A percentile compares a stretch with the other conserved stretches of the same genome.
These are phyloP conservation scores for Heliconius himera DNA, from an alignment of 1,140 invertebrate species.

Conservation along the genomic window DNA sequence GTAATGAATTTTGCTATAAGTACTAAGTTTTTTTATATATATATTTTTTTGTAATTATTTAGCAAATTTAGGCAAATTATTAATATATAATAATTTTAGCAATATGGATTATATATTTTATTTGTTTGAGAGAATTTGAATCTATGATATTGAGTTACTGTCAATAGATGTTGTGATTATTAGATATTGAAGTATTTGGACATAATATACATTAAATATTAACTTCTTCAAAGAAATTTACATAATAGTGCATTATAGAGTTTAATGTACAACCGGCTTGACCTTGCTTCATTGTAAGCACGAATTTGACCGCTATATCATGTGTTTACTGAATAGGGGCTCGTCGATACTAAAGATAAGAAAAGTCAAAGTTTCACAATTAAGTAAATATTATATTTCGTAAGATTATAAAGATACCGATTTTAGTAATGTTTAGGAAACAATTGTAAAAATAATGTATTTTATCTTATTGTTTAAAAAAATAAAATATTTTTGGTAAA, in stretches of 20 bases:
- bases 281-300: not conserved
- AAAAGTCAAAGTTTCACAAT: not conserved
- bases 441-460: no score
- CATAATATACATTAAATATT: not conserved
- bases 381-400: slow-evolving; percentile 1
- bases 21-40: no score
- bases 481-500: no score
- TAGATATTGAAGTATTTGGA: no score
- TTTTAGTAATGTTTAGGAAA: not conserved
- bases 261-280: not conserved
- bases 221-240: not conserved
- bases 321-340: not conserved
- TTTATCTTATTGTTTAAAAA: not conserved
- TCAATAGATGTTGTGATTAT: no score
- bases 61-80: no score
- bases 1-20: no score
- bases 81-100: no score
- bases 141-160: no score
- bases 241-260: not conserved
- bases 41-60: no score
- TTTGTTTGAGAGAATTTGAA: no score
- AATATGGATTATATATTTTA: no score
- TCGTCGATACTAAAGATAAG: not conserved
- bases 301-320: not conserved
- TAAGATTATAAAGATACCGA: not conserved